Conservation (phyloP, 1,140 invertebrate genomes). For the Anastrepha ludens region DNA sequence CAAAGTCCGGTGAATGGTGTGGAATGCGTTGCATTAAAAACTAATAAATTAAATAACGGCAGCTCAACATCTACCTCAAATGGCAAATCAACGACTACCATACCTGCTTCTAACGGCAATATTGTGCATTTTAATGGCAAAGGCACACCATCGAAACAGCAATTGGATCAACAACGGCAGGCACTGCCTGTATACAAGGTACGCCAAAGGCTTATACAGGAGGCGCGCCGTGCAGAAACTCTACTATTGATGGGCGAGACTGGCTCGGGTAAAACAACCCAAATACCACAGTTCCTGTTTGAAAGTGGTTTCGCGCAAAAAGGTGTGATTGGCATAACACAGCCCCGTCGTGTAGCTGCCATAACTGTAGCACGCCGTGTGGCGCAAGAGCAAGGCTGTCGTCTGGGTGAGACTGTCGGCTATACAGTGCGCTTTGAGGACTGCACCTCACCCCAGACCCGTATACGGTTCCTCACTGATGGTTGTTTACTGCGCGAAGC, state of each 20-base stretch:
- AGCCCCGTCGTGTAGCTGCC: conserved; percentile 94
- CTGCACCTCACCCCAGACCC: conserved; percentile 81
- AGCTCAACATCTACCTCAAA: conserved; percentile 15
- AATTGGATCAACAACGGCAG: conserved; percentile 61
- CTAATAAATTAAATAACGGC: conserved; percentile 48
- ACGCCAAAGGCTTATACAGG: conserved; percentile 64
- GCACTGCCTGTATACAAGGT: conserved; percentile 66
- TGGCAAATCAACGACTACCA: conserved; percentile 23
- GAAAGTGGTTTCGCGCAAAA: conserved; percentile 77
- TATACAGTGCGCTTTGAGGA: conserved; percentile 96
- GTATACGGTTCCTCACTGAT: conserved; percentile 91
- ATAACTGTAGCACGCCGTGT: conserved; percentile 92
- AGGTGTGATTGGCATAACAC: conserved; percentile 86
- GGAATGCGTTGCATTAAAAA: conserved; percentile 48
- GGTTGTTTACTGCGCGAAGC: conserved; percentile 93
- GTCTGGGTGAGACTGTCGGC: conserved; percentile 77
- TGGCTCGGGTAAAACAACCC: conserved; percentile 93
- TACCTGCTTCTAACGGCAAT: neutral
- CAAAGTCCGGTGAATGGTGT: conserved; percentile 52
- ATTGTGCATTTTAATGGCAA: conserved; percentile 6
- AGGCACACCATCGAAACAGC: conserved; percentile 50
- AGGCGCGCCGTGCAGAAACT: conserved; percentile 74
- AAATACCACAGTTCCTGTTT: conserved; percentile 88
- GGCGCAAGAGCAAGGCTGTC: conserved; percentile 83
- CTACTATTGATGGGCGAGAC: conserved; percentile 92